Evolutionary conservation across 2,113 vertebrate species (phyloP).

Genomic region (Misgurnus mizolepis): DNA sequence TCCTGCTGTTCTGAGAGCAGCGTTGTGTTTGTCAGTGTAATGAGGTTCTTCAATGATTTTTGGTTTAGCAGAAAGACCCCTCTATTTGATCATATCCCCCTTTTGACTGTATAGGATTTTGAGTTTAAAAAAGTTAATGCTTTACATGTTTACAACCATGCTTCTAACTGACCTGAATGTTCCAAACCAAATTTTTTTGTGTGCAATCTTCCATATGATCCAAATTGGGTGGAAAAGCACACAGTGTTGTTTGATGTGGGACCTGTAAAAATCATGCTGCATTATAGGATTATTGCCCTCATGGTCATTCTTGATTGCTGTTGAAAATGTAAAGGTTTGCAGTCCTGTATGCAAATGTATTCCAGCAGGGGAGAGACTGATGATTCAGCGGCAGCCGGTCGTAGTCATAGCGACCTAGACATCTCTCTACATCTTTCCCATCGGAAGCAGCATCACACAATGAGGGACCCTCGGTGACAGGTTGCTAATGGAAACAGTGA

Average conservation of each 20-base stretch:
- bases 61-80: neutral
- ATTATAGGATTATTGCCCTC: constrained; percentile 15
- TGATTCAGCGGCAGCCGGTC: constrained; percentile 17
- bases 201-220: constrained; percentile 7
- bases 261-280: neutral
- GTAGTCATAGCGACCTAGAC: constrained; percentile 13
- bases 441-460: constrained; percentile 12
- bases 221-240: neutral
- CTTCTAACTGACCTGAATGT: no score
- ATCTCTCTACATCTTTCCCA: constrained; percentile 21
- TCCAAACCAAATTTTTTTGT: neutral
- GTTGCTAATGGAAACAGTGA: constrained; percentile 46
- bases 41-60: neutral
- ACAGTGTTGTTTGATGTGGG: constrained; percentile 14
- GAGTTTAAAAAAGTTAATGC: no score
- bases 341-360: constrained; percentile 29
- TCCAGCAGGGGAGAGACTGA: constrained; percentile 11
- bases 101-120: no score
- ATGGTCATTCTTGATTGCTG: constrained; percentile 18
- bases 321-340: constrained; percentile 13
- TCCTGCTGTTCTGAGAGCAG: neutral
- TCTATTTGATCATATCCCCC: no score
- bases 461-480: constrained; percentile 23
- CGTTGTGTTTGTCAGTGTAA: neutral
- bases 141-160: no score